A percentile compares a stretch with the other conserved stretches of the same genome.
These are phyloP conservation scores for Lithophane socia DNA, from an alignment of 2,888 invertebrate species.

Conservation along the genomic window DNA sequence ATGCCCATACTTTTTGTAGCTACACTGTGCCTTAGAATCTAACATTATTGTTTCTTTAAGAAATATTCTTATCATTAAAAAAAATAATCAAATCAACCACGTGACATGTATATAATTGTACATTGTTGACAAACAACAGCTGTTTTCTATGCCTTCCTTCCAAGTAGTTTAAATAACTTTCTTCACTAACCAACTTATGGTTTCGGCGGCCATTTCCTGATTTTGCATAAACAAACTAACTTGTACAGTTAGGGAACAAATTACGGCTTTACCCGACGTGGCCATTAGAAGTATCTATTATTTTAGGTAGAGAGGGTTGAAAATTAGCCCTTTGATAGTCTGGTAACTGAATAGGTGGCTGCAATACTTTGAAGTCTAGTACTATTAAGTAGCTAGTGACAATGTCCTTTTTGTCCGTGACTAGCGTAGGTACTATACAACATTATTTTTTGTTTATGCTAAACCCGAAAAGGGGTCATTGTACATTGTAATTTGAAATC, in stretches of 20 bases:
- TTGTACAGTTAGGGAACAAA: constrained; percentile 52
- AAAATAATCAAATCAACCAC: background rate
- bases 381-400: background rate
- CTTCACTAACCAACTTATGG: constrained; percentile 39
- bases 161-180: constrained; percentile 43
- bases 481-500: too few species aligned
- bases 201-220: constrained; percentile 27
- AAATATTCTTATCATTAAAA: too few species aligned
- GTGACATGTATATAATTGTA: background rate
- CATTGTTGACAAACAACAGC: constrained; percentile 43
- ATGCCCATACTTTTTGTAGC: background rate
- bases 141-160: constrained; percentile 35
- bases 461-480: too few species aligned
- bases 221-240: constrained; percentile 52
- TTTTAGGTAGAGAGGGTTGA: constrained; percentile 2
- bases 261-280: constrained; percentile 33
- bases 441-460: too few species aligned
- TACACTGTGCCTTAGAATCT: background rate
- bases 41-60: background rate
- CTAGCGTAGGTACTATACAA: background rate
- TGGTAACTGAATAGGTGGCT: constrained; percentile 3
- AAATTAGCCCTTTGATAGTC: background rate
- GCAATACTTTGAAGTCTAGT: background rate
- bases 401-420: constrained; percentile 1
- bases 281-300: constrained; percentile 19